Percentiles rank a stretch among this genome's conserved stretches.
Conservation (phyloP, 2,113 vertebrate species). For the Apodemus speciosus region DNA sequence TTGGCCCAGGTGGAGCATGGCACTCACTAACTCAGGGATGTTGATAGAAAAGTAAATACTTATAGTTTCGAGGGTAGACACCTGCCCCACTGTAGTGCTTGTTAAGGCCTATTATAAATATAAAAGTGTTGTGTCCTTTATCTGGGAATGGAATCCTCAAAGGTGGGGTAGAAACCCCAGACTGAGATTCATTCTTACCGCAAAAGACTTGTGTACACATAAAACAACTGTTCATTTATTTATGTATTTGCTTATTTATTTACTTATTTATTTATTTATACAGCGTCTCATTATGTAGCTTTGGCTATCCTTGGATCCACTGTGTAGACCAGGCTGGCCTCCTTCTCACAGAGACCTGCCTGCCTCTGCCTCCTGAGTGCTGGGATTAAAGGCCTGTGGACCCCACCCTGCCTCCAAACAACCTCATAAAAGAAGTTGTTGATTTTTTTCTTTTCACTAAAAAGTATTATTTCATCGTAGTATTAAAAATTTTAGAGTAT, state of each 20-base stretch:
- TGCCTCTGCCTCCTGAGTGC: background rate
- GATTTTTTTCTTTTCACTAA: background rate
- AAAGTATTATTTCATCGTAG: slow-evolving; percentile 30
- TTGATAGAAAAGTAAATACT: too few relatives aligned
- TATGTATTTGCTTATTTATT: background rate
- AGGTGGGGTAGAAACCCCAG: too few relatives aligned
- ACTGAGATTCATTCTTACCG: too few relatives aligned
- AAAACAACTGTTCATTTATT: background rate
- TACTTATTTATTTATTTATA: background rate
- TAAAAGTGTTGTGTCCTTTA: too few relatives aligned
- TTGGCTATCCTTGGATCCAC: background rate
- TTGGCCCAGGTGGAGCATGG: too few relatives aligned
- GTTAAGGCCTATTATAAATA: too few relatives aligned
- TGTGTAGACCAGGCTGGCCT: background rate
- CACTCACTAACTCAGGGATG: too few relatives aligned
- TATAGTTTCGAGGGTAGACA: too few relatives aligned
- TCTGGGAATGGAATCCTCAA: too few relatives aligned
- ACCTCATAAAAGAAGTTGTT: slow-evolving; percentile 18
- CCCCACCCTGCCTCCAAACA: background rate
- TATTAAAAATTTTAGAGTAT: slow-evolving; percentile 16
- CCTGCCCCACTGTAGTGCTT: too few relatives aligned
- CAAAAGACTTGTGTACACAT: background rate
- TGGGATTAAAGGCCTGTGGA: background rate
- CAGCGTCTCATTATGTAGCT: background rate
- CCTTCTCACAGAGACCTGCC: background rate